Evolutionary conservation across 1,140 invertebrate species (phyloP).

Genomic region (Trichogramma pretiosum): DNA sequence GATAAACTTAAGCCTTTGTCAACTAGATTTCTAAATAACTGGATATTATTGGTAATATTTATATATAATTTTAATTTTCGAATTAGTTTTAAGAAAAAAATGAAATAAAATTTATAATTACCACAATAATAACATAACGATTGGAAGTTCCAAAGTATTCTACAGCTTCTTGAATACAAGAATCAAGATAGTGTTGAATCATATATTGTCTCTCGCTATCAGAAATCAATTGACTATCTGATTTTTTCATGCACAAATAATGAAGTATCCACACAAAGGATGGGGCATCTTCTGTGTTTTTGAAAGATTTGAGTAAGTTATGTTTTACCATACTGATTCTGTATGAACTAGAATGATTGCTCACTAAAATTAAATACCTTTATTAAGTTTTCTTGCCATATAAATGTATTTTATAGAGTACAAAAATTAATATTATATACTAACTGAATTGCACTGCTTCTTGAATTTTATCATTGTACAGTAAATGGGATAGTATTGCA

Average conservation of each 20-base stretch:
- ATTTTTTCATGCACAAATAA: not conserved
- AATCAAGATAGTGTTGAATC: not conserved
- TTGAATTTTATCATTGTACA: not conserved
- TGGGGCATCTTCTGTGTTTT: slow-evolving; percentile 3
- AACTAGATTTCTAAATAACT: slow-evolving; percentile 7
- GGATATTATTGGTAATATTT: too few relatives aligned
- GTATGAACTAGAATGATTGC: not conserved
- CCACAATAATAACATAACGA: slow-evolving; percentile 1
- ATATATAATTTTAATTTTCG: not conserved
- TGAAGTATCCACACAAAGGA: slow-evolving; percentile 1
- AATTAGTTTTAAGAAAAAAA: too few relatives aligned
- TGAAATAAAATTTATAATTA: not conserved
- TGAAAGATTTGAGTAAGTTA: slow-evolving; percentile 1
- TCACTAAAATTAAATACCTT: slow-evolving; percentile 2
- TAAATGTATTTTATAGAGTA: not conserved
- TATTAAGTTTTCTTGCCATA: not conserved
- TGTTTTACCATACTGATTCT: not conserved
- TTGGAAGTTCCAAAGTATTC: not conserved
- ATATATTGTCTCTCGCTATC: not conserved
- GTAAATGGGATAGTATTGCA: not conserved
- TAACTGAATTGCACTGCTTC: slow-evolving; percentile 1
- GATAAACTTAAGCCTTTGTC: slow-evolving; percentile 1
- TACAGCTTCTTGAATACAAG: not conserved
- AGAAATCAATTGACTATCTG: not conserved
- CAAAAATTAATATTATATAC: not conserved